A percentile compares a stretch with the other conserved stretches of the same genome.
These are phyloP conservation scores for Origma solitaria DNA, from an alignment of 2,113 vertebrate genomes.

Conservation along the genomic window DNA sequence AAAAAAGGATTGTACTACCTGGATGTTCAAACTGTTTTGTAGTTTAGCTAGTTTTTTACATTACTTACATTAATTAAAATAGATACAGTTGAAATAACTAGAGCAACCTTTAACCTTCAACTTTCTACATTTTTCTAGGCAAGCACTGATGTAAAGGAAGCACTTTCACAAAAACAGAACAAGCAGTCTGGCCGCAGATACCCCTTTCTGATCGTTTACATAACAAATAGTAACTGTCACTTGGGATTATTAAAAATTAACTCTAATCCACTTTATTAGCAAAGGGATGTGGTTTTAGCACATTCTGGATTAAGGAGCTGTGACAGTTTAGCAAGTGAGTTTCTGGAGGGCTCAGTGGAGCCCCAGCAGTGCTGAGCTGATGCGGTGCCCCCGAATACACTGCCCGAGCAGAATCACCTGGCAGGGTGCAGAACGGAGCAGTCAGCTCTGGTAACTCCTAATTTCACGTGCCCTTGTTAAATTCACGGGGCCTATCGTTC, in stretches of 20 bases:
- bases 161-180: neutral
- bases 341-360: neutral
- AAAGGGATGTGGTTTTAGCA: neutral
- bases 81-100: neutral
- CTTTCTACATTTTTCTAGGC: neutral
- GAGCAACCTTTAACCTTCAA: neutral
- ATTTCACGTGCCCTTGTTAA: neutral
- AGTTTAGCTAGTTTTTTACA: neutral
- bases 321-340: accelerated
- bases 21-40: neutral
- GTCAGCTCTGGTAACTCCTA: neutral
- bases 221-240: neutral
- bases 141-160: neutral
- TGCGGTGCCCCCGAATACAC: accelerated
- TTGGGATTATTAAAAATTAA: neutral
- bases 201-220: neutral
- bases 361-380: neutral
- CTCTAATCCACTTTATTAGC: neutral
- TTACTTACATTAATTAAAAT: neutral
- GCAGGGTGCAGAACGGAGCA: neutral
- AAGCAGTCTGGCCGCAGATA: neutral
- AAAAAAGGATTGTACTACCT: neutral
- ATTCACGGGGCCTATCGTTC: neutral
- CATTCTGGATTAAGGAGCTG: neutral
- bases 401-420: accelerated